These are phyloP conservation scores for Takifugu bimaculatus DNA, from an alignment of 2,113 vertebrate genomes.

Conservation along the genomic window DNA sequence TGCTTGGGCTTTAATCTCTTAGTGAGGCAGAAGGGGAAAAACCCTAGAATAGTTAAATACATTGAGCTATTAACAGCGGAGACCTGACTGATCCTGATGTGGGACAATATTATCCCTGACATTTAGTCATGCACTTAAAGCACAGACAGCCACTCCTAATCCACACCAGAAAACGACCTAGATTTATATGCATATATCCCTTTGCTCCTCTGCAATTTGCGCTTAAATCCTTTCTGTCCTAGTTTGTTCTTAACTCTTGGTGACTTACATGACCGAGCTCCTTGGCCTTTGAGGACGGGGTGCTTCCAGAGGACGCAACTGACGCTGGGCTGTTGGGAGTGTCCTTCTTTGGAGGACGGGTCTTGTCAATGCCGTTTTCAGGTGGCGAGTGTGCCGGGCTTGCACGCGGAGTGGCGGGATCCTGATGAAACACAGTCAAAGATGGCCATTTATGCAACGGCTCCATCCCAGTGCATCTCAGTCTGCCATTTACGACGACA, in stretches of 20 bases:
- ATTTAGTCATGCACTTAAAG: slow-evolving; percentile 75
- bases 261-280: slow-evolving; percentile 95
- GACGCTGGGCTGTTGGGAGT: slow-evolving; percentile 95
- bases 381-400: slow-evolving; percentile 94
- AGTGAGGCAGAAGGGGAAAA: slow-evolving; percentile 56
- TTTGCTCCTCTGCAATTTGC: slow-evolving; percentile 47
- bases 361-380: slow-evolving; percentile 96
- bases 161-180: slow-evolving; percentile 60
- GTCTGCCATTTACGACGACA: not conserved
- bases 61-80: slow-evolving; percentile 71
- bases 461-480: not conserved
- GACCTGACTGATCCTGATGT: slow-evolving; percentile 71
- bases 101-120: slow-evolving; percentile 75
- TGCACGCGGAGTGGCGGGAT: slow-evolving; percentile 92
- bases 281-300: slow-evolving; percentile 98
- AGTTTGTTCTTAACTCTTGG: slow-evolving; percentile 39
- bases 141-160: slow-evolving; percentile 70
- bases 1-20: slow-evolving; percentile 73
- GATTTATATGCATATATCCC: slow-evolving; percentile 57
- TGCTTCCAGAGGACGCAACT: slow-evolving; percentile 97
- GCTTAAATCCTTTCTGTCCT: slow-evolving; percentile 56
- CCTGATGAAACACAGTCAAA: slow-evolving; percentile 65
- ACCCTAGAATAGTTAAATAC: slow-evolving; percentile 73
- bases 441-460: not conserved
- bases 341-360: slow-evolving; percentile 94